Conservation (phyloP, 1,140 invertebrate genomes). For the Latrodectus geometricus region DNA sequence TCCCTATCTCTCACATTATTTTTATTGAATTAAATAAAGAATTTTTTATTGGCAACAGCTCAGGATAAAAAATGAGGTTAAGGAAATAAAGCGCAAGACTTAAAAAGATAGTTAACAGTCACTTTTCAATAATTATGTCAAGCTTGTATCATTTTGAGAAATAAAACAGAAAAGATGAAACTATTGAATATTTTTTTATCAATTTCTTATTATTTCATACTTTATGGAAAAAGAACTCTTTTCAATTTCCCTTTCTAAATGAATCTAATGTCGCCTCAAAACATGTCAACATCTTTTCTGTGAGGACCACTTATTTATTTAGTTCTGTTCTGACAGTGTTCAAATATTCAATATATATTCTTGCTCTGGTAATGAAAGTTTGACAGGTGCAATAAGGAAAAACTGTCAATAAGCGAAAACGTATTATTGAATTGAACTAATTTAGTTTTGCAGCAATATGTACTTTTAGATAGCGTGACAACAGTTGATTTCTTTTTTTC, state of each 20-base stretch:
- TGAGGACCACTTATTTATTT: neutral
- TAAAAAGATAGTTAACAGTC: neutral
- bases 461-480: too few relatives aligned
- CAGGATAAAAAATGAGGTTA: neutral
- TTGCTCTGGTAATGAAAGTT: neutral
- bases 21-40: conserved; percentile 41
- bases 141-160: neutral
- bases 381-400: neutral
- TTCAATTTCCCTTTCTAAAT: neutral
- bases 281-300: neutral
- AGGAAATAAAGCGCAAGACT: neutral
- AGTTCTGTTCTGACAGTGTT: neutral
- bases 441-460: neutral
- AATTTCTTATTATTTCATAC: neutral
- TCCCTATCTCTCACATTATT: neutral
- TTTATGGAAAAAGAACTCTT: neutral
- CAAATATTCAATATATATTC: neutral
- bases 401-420: neutral
- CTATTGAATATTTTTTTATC: neutral
- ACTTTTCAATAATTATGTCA: conserved; percentile 7
- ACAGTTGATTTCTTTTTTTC: too few relatives aligned
- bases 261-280: neutral
- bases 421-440: neutral
- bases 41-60: neutral
- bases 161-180: neutral